Evolutionary conservation across 1,140 invertebrate species (phyloP).

Genomic region (Euglossa dilemma): DNA sequence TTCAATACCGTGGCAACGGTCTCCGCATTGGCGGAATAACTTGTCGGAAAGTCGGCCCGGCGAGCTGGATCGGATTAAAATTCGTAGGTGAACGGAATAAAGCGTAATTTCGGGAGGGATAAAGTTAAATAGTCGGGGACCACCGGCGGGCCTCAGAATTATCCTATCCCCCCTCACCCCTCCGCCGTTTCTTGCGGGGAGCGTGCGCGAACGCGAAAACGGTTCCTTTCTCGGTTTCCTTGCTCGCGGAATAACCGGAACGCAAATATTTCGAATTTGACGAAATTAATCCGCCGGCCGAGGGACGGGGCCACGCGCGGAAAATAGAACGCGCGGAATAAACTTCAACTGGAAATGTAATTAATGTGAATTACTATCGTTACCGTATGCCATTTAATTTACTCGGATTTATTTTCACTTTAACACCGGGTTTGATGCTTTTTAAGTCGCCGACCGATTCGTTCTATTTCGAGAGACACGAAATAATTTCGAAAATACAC

Average conservation of each 20-base stretch:
- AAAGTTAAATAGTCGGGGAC: not conserved
- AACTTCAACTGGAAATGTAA: conserved; percentile 21
- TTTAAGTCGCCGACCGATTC: not conserved
- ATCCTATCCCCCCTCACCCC: too few relatives aligned
- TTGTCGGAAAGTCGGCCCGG: not conserved
- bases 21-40: not conserved
- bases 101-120: not conserved
- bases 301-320: not conserved
- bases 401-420: conserved; percentile 17
- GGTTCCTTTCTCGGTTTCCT: not conserved
- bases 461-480: not conserved
- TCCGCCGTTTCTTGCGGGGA: not conserved
- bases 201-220: not conserved
- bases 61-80: not conserved
- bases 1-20: conserved; percentile 3
- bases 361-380: conserved; percentile 37
- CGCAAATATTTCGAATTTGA: not conserved
- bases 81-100: not conserved
- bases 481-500: conserved; percentile 17
- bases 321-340: conserved; percentile 24
- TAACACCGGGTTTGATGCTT: conserved; percentile 5
- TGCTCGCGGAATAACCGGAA: not conserved
- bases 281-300: not conserved
- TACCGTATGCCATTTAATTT: conserved; percentile 2
- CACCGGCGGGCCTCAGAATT: not conserved